Percentiles rank a stretch among this genome's conserved stretches.
phyloP scores from a whole-genome alignment of 2,113 vertebrate genomes.

The Puntigrus tetrazona region DNA sequence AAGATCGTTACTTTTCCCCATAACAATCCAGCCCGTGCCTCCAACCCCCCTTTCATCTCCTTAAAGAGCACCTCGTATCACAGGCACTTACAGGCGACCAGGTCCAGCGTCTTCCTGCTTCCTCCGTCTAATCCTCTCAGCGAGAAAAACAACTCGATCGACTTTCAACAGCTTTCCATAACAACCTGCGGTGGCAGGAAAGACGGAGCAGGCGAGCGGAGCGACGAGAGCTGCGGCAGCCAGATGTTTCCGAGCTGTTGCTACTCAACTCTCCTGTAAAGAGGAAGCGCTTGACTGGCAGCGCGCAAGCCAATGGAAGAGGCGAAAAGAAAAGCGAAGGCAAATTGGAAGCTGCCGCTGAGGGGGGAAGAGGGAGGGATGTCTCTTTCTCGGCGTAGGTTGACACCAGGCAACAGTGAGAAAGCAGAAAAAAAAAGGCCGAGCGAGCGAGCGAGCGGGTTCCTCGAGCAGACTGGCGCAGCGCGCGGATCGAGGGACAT shows the following conservation, averaged over 20 bases:
- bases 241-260: constrained; percentile 88
- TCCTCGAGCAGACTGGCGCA: constrained; percentile 77
- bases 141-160: constrained; percentile 67
- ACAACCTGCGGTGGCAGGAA: constrained; percentile 72
- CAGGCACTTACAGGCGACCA: constrained; percentile 78
- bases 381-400: constrained; percentile 77
- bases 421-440: constrained; percentile 69
- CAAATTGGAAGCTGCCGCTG: constrained; percentile 75
- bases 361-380: constrained; percentile 72
- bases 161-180: constrained; percentile 80
- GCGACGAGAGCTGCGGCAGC: constrained; percentile 76
- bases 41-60: constrained; percentile 62
- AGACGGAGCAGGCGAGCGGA: constrained; percentile 61
- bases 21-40: constrained; percentile 65
- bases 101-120: constrained; percentile 72
- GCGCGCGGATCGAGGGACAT: constrained; percentile 64
- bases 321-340: constrained; percentile 69
- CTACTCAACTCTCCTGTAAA: constrained; percentile 78
- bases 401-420: constrained; percentile 78
- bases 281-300: constrained; percentile 77
- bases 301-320: constrained; percentile 75
- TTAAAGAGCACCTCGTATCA: constrained; percentile 69
- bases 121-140: constrained; percentile 64
- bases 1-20: constrained; percentile 76
- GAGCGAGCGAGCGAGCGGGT: constrained; percentile 62